Conservation (phyloP, 2,888 invertebrate species). For the Tipula lateralis region DNA sequence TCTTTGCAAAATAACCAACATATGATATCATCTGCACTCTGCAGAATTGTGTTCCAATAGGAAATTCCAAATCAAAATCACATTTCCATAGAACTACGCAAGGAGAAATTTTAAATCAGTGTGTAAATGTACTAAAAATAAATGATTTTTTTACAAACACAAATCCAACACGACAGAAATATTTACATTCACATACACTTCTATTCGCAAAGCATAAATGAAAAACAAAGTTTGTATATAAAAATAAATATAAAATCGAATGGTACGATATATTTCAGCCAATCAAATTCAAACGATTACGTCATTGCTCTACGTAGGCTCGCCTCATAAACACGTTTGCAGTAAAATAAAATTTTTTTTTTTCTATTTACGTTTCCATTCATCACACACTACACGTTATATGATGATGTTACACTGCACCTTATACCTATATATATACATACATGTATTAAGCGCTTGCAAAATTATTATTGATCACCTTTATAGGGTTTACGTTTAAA, state of each 20-base stretch:
- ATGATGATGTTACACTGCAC: neutral
- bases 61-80: too few relatives aligned
- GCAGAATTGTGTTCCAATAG: too few relatives aligned
- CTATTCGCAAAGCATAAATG: neutral
- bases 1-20: too few relatives aligned
- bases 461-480: neutral
- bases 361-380: constrained; percentile 24
- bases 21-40: too few relatives aligned
- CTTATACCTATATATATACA: too few relatives aligned
- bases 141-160: neutral
- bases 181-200: constrained; percentile 1
- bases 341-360: neutral
- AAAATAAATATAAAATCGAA: constrained; percentile 29
- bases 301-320: constrained; percentile 27
- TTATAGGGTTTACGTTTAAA: neutral
- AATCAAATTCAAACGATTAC: constrained; percentile 12
- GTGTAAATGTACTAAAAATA: neutral
- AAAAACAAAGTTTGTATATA: neutral
- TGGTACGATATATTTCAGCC: constrained; percentile 28
- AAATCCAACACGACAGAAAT: neutral
- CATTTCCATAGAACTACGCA: neutral
- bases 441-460: neutral
- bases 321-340: constrained; percentile 25
- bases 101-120: constrained; percentile 3
- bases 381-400: neutral